Evolutionary conservation across 2,888 invertebrate species (phyloP).

Genomic region (Rhyacophila evoluta): DNA sequence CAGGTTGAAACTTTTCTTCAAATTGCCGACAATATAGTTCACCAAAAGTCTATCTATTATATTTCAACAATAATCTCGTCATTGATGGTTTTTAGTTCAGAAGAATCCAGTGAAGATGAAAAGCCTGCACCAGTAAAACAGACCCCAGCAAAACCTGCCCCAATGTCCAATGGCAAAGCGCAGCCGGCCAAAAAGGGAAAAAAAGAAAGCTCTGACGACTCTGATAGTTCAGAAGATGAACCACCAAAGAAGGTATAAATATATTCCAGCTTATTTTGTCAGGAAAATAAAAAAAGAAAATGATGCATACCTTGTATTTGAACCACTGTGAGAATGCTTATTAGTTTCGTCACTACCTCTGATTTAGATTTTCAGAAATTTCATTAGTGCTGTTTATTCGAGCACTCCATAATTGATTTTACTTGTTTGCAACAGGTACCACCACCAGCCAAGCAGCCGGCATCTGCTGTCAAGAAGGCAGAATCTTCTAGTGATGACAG

Average conservation of each 20-base stretch:
- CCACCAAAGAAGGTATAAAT: conserved; percentile 51
- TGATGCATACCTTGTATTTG: conserved; percentile 38
- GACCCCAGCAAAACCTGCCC: conserved; percentile 31
- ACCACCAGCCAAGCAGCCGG: not conserved
- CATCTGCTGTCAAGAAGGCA: conserved; percentile 58
- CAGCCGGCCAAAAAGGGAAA: conserved; percentile 47
- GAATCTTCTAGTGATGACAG: conserved; percentile 62
- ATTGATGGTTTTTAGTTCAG: conserved; percentile 47
- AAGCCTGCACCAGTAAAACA: conserved; percentile 27
- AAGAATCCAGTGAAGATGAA: conserved; percentile 44
- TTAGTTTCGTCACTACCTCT: conserved; percentile 46
- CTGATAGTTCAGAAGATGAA: conserved; percentile 60
- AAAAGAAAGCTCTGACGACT: conserved; percentile 56
- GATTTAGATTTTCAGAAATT: too few species aligned
- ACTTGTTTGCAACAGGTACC: not conserved
- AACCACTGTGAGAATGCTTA: conserved; percentile 32
- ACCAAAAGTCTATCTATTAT: too few species aligned
- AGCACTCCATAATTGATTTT: not conserved
- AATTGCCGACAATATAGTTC: too few species aligned
- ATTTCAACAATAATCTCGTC: too few species aligned
- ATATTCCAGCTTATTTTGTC: too few species aligned
- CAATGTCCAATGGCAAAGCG: conserved; percentile 44
- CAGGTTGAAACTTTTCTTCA: too few species aligned
- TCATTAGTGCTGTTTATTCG: too few species aligned
- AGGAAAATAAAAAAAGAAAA: too few species aligned